Conservation (phyloP, 2,113 vertebrate genomes). For the Tauraco erythrolophus region DNA sequence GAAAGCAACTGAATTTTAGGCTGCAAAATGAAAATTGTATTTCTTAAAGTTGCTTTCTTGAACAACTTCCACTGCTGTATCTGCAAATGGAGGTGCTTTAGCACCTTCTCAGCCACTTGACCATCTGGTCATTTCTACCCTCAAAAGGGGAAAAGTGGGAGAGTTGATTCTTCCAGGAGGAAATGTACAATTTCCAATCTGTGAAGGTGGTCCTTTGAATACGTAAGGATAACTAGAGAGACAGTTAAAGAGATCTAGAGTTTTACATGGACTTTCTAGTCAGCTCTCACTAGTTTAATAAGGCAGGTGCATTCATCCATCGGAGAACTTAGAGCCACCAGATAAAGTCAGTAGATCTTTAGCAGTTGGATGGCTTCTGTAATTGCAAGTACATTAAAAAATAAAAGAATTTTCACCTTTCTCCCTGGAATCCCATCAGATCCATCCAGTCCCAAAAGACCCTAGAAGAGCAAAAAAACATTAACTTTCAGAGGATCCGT, state of each 20-base stretch:
- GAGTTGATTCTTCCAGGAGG: not conserved
- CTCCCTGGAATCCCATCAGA: conserved; percentile 78
- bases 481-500: not conserved
- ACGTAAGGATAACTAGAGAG: not conserved
- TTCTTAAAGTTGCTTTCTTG: not conserved
- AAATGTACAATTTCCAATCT: not conserved
- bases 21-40: not conserved
- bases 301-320: not conserved
- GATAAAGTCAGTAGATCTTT: not conserved
- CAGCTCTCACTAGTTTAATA: not conserved
- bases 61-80: not conserved
- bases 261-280: not conserved
- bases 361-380: not conserved
- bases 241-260: not conserved
- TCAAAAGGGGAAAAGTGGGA: not conserved
- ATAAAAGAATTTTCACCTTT: conserved; percentile 75
- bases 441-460: conserved; percentile 84
- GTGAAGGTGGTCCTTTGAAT: not conserved
- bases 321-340: not conserved
- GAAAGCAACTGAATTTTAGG: not conserved
- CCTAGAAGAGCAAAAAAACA: conserved; percentile 76
- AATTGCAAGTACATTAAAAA: not conserved
- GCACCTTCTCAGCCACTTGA: not conserved
- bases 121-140: not conserved
- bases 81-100: not conserved